Evolutionary conservation across 1,140 invertebrate genomes (phyloP).

Genomic region (Aricia agestis): DNA sequence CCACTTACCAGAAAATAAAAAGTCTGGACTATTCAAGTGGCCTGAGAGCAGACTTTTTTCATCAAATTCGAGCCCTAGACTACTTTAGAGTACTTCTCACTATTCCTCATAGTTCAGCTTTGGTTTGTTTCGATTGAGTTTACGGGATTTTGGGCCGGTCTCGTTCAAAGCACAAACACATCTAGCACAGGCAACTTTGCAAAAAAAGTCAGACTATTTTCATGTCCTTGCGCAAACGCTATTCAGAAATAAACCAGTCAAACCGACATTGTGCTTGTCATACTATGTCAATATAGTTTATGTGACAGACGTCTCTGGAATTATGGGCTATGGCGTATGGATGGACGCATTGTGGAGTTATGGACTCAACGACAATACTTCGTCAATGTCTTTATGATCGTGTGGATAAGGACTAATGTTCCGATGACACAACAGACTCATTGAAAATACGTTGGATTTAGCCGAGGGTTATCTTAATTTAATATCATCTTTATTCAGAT

Average conservation of each 20-base stretch:
- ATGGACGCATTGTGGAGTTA: too few species aligned
- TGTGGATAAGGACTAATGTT: too few species aligned
- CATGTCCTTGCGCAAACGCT: neutral
- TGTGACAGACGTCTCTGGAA: neutral
- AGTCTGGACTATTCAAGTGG: too few species aligned
- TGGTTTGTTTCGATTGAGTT: neutral
- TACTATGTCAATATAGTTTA: neutral
- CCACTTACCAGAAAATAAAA: too few species aligned
- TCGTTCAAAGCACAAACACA: neutral
- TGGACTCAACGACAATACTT: too few species aligned
- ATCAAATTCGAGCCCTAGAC: neutral
- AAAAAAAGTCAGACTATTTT: neutral
- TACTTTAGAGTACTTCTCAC: neutral
- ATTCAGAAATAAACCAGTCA: neutral
- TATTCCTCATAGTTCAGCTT: constrained; percentile 1
- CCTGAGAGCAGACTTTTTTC: too few species aligned
- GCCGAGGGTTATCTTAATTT: too few species aligned
- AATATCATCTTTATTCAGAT: too few species aligned
- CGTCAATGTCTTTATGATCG: too few species aligned
- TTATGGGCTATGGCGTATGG: neutral
- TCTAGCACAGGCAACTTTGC: neutral
- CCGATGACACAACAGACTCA: too few species aligned
- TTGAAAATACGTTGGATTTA: too few species aligned
- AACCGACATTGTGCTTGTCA: neutral
- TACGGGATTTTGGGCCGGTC: neutral